These are phyloP conservation scores for Pituophis catenifer DNA, from an alignment of 2,113 vertebrate genomes.

Conservation along the genomic window DNA sequence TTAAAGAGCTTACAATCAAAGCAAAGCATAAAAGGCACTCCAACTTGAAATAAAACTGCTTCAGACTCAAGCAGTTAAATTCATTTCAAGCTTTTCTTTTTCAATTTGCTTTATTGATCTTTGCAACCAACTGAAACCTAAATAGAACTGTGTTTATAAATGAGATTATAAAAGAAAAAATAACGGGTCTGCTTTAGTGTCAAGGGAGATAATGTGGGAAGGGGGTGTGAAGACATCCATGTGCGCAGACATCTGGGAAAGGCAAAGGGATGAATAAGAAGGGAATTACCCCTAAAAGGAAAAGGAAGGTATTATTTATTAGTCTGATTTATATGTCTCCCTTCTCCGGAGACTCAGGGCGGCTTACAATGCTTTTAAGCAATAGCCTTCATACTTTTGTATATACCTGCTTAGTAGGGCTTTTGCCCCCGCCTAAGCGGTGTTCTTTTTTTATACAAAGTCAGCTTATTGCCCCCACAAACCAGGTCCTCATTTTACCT, in stretches of 20 bases:
- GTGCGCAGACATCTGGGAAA: not conserved
- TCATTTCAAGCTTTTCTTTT: constrained; percentile 20
- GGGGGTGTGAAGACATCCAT: not conserved
- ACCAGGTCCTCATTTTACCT: no score
- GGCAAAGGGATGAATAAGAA: not conserved
- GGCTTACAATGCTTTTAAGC: no score
- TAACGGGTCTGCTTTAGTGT: not conserved
- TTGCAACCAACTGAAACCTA: constrained; percentile 10
- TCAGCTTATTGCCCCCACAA: no score
- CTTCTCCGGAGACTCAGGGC: no score
- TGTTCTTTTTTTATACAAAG: no score
- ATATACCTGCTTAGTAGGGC: no score
- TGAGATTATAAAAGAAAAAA: not conserved
- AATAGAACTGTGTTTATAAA: not conserved
- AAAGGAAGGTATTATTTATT: not conserved
- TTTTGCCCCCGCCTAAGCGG: no score
- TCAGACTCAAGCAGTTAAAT: constrained; percentile 1
- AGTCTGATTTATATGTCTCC: no score
- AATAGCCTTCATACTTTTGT: no score
- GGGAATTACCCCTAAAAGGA: not conserved
- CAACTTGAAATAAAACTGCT: not conserved
- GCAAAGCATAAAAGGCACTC: not conserved
- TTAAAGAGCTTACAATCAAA: not conserved
- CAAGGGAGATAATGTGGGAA: not conserved
- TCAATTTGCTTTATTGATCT: constrained; percentile 11